Conservation (phyloP, 2,797 vertebrate genomes). For the Squalus acanthias region DNA sequence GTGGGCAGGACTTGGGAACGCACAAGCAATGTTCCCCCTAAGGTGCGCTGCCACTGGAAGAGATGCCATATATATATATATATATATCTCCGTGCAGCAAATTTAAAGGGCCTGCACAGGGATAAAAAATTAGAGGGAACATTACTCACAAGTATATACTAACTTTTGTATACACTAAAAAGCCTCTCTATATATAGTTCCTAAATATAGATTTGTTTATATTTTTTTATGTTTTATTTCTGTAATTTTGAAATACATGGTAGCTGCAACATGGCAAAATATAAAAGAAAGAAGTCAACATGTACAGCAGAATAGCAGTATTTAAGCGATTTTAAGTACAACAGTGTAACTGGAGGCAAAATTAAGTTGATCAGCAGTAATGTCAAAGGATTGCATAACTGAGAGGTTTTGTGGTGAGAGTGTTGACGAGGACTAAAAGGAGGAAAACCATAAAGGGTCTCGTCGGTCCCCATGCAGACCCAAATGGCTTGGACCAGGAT, state of each 20-base stretch:
- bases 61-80: too few relatives aligned
- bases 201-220: neutral
- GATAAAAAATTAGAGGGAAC: too few relatives aligned
- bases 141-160: neutral
- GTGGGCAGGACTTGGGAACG: neutral
- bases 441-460: neutral
- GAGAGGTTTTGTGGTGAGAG: neutral
- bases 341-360: neutral
- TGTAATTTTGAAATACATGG: neutral
- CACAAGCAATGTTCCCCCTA: too few relatives aligned
- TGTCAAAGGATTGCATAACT: neutral
- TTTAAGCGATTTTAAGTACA: neutral
- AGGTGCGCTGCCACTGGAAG: too few relatives aligned
- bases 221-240: neutral
- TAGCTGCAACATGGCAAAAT: neutral
- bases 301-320: neutral
- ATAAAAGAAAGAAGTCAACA: neutral
- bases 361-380: neutral
- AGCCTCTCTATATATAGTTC: neutral
- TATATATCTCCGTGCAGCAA: too few relatives aligned
- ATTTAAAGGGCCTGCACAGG: too few relatives aligned
- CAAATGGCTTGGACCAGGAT: neutral
- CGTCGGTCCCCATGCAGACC: neutral
- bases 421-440: neutral
- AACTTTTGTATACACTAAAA: neutral